A percentile compares a stretch with the other conserved stretches of the same genome.
Evolutionary conservation across 2,113 vertebrate genomes (phyloP).

Genomic region (Labrus mixtus): DNA sequence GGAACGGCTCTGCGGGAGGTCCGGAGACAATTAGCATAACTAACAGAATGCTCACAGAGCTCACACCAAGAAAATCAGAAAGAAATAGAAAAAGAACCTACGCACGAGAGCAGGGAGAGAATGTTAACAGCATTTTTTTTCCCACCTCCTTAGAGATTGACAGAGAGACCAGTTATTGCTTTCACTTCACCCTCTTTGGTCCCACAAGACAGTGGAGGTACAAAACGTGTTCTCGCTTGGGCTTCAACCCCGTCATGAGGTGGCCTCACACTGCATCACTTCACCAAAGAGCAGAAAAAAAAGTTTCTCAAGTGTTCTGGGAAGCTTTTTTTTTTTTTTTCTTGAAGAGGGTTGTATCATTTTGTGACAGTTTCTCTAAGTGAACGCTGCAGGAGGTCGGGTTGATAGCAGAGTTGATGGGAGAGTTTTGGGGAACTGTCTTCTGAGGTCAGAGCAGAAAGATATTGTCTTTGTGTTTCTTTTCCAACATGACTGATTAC

Average conservation of each 20-base stretch:
- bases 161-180: constrained; percentile 56
- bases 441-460: constrained; percentile 47
- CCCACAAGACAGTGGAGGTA: constrained; percentile 30
- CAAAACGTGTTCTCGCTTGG: constrained; percentile 15
- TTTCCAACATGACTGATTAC: constrained; percentile 52
- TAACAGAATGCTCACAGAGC: constrained; percentile 68
- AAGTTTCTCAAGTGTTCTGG: constrained; percentile 54
- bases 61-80: constrained; percentile 48
- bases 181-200: constrained; percentile 45
- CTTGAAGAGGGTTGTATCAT: constrained; percentile 1
- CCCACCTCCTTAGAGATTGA: constrained; percentile 54
- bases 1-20: constrained; percentile 69
- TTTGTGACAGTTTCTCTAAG: constrained; percentile 28
- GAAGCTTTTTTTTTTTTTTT: constrained; percentile 31
- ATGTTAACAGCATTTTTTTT: constrained; percentile 31
- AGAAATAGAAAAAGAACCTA: constrained; percentile 51
- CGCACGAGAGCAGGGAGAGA: constrained; percentile 38
- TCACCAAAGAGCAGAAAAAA: constrained; percentile 23
- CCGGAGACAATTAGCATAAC: constrained; percentile 80
- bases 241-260: constrained; percentile 40
- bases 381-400: constrained; percentile 21
- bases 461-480: constrained; percentile 29
- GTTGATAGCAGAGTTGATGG: constrained; percentile 45
- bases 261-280: constrained; percentile 42
- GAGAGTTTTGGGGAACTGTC: constrained; percentile 44